Evolutionary conservation across 1,140 invertebrate genomes (phyloP), one percentile per base, ranked within the genome.

Genomic region (Trigoniulus corallinus): DNA sequence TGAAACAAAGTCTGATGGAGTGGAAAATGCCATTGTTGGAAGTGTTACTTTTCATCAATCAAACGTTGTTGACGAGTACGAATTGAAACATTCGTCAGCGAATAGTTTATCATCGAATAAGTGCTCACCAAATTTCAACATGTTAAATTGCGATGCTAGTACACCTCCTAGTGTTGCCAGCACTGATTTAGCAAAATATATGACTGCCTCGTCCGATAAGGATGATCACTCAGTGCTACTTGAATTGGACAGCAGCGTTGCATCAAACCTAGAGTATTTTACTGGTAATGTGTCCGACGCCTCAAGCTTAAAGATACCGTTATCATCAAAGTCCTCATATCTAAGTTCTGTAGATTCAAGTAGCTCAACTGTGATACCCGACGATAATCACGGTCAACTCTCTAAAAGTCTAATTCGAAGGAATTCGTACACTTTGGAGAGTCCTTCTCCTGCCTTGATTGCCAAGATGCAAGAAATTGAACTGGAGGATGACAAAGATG

Each of bases 61-160:
- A n/a, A n/a, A n/a, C n/a, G n/a, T n/a, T n/a, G n/a, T n/a, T n/a
- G n/a, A n/a, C n/a, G n/a, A n/a, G n/a, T n/a, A n/a, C n/a, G n/a
- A n/a, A n/a, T n/a, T n/a, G n/a, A n/a, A n/a, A n/a, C n/a, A n/a
- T n/a, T n/a, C n/a, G n/a, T n/a, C n/a, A n/a, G n/a, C n/a, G n/a
- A n/a, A n/a, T n/a, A n/a, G n/a, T 55, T 69, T 70, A 57, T 39
- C 12, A 13, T 39, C 18, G 12, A 39, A 13, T 39, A 12, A 13
- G 18, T 39, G 12, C 18, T 12, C 18, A 39, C 18, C 18, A 13
- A 39, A 13, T 39, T 39, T 39, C 37, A 13, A 45, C 20, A 10
- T 12, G 12, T 10, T 10, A 20, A 45, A 13, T 45, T 45, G 12
- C 43, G 10, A 12, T 20, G 43, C 21, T 12, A 45, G 10, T 20